A percentile compares a stretch with the other conserved stretches of the same genome.
These are phyloP conservation scores for Rhagologus leucostigma DNA, from an alignment of 2,113 vertebrate genomes.

Conservation along the genomic window DNA sequence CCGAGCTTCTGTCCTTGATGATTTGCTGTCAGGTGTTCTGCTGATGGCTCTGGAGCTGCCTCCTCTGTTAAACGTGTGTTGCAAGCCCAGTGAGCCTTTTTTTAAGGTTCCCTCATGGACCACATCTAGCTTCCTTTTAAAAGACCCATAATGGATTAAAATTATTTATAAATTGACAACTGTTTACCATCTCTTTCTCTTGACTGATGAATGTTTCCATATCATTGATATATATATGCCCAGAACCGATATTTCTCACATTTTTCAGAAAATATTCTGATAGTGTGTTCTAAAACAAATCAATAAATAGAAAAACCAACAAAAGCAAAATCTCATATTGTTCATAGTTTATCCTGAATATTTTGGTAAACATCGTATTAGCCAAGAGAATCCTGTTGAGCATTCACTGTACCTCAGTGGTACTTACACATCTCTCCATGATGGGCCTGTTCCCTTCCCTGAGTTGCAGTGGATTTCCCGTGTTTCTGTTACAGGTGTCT, in stretches of 20 bases:
- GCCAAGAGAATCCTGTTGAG: not conserved
- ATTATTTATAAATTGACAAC: not conserved
- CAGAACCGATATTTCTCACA: not conserved
- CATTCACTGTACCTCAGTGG: not conserved
- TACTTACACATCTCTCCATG: fast-evolving
- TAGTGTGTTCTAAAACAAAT: not conserved
- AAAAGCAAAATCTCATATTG: not conserved
- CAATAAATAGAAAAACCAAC: not conserved
- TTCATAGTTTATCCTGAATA: not conserved
- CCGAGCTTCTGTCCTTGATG: not conserved
- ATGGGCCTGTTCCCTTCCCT: not conserved
- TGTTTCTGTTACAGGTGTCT: not conserved
- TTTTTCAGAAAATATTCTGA: not conserved
- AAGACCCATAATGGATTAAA: not conserved
- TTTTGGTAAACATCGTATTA: not conserved
- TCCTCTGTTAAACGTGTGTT: not conserved
- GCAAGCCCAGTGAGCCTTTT: not conserved
- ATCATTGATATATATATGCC: not conserved
- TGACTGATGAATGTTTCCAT: not conserved
- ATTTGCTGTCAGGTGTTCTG: not conserved
- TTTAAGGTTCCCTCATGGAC: not conserved
- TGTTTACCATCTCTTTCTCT: not conserved
- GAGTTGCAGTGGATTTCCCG: fast-evolving
- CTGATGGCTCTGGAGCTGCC: not conserved
- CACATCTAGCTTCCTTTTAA: not conserved